Percentiles rank a stretch among this genome's conserved stretches.
These are phyloP conservation scores for Tragelaphus buxtoni DNA, from an alignment of 2,113 vertebrate genomes.

Conservation along the genomic window DNA sequence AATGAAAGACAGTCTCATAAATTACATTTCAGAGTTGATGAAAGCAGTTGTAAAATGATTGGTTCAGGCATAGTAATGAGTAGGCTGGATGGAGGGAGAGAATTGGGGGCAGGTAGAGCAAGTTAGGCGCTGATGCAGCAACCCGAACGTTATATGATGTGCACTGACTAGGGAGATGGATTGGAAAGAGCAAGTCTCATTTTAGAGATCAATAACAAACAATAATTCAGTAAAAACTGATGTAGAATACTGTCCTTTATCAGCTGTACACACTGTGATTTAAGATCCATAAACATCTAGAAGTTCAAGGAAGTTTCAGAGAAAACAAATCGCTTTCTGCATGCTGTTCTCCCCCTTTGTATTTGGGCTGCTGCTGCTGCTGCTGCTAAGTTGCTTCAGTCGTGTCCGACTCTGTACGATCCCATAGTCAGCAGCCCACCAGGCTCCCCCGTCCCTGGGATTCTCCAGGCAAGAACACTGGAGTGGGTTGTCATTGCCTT, in stretches of 20 bases:
- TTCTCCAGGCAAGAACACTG: no score
- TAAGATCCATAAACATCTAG: background rate
- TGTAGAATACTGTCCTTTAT: background rate
- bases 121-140: background rate
- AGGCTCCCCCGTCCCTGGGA: no score
- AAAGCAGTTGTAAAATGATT: background rate
- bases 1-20: conserved; percentile 25
- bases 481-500: no score
- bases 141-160: background rate
- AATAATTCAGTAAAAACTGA: background rate
- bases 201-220: background rate
- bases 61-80: background rate
- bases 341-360: background rate
- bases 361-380: background rate
- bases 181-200: background rate
- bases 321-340: background rate
- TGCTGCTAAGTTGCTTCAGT: no score
- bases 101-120: background rate
- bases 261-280: background rate
- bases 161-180: background rate
- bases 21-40: conserved; percentile 6
- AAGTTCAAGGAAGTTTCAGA: background rate
- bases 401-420: no score
- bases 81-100: background rate
- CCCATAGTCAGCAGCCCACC: no score